These are phyloP conservation scores for Battus philenor DNA, from an alignment of 1,140 invertebrate genomes.

Conservation along the genomic window DNA sequence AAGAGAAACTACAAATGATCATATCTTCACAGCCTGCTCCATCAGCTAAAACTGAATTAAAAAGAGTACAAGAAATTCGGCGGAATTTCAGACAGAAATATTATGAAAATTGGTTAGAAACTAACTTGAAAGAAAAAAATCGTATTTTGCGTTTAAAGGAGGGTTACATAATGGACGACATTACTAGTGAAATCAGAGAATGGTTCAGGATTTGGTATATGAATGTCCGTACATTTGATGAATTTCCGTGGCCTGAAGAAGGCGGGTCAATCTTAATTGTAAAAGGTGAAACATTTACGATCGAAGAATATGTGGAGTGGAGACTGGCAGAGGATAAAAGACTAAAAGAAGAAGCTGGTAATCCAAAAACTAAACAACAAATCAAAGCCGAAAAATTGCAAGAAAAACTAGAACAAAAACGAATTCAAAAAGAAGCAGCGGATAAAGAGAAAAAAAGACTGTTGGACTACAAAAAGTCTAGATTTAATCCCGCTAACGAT, in stretches of 20 bases:
- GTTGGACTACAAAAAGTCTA: constrained; percentile 52
- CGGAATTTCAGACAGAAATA: constrained; percentile 70
- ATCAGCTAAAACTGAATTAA: constrained; percentile 64
- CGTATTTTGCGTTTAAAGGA: constrained; percentile 75
- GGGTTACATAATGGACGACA: constrained; percentile 81
- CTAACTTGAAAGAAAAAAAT: constrained; percentile 76
- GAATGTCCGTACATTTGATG: constrained; percentile 49
- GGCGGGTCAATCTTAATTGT: constrained; percentile 63
- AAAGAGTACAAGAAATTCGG: constrained; percentile 71
- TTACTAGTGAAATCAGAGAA: constrained; percentile 80
- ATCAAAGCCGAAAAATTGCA: constrained; percentile 60
- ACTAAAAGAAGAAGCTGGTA: constrained; percentile 44
- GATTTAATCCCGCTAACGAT: constrained; percentile 58
- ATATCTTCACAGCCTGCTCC: constrained; percentile 43
- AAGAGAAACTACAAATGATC: constrained; percentile 51
- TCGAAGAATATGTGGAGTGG: constrained; percentile 61
- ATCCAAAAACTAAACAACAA: constrained; percentile 56
- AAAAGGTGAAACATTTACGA: constrained; percentile 59
- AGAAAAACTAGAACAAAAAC: constrained; percentile 48
- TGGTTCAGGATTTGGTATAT: constrained; percentile 80
- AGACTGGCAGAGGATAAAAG: constrained; percentile 49
- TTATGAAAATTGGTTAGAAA: constrained; percentile 70
- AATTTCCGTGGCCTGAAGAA: constrained; percentile 63
- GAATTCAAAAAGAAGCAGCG: constrained; percentile 44
- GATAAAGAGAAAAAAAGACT: constrained; percentile 49